Conservation (phyloP, 2,888 invertebrate species). For the Boloria euphrosyne region DNA sequence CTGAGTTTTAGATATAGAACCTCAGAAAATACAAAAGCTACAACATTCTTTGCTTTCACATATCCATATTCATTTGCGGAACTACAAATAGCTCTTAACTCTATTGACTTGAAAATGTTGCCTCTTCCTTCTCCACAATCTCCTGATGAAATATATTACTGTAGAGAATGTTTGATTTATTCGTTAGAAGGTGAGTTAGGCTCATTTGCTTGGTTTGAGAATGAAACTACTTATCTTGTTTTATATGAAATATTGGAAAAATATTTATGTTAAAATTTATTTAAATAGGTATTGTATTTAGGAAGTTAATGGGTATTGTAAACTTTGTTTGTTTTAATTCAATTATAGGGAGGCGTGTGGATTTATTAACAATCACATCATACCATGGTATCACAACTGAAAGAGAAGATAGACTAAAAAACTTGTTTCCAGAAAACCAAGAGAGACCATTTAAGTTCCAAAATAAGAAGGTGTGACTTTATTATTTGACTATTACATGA, state of each 20-base stretch:
- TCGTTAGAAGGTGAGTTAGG: conserved; percentile 85
- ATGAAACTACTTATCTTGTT: too few relatives aligned
- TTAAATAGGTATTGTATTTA: too few relatives aligned
- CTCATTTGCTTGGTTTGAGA: too few relatives aligned
- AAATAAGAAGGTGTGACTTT: conserved; percentile 85
- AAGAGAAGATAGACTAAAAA: conserved; percentile 86
- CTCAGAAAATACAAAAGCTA: conserved; percentile 86
- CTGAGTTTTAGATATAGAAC: conserved; percentile 88
- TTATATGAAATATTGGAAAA: too few relatives aligned
- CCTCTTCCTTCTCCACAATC: conserved; percentile 59
- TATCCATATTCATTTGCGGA: conserved; percentile 94
- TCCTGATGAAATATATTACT: conserved; percentile 90
- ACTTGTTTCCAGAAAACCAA: conserved; percentile 87
- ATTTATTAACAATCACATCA: conserved; percentile 92
- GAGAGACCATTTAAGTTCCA: conserved; percentile 88
- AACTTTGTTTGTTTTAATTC: not conserved
- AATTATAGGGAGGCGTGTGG: conserved; percentile 83
- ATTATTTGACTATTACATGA: too few relatives aligned
- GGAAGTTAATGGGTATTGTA: not conserved
- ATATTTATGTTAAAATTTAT: not conserved
- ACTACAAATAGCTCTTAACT: conserved; percentile 87
- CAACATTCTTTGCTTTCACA: conserved; percentile 94
- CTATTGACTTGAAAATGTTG: conserved; percentile 85
- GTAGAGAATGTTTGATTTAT: conserved; percentile 89
- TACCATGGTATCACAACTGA: conserved; percentile 88